Evolutionary conservation across 2,113 vertebrate genomes (phyloP), one percentile per base, ranked within the genome.

Genomic region (Prunella himalayana): DNA sequence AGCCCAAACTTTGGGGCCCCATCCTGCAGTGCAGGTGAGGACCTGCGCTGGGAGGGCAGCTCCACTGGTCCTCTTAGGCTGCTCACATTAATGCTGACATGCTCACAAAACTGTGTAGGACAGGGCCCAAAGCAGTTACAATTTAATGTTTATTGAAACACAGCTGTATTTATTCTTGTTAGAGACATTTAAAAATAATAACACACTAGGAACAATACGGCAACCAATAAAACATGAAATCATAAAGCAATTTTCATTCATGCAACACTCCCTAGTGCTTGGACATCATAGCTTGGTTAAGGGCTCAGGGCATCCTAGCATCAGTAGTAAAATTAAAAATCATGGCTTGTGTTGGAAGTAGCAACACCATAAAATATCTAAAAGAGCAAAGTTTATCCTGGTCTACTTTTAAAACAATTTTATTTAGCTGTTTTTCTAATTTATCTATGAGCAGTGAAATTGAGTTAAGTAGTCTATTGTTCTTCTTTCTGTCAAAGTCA

Each of bases 31-130:
- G 61, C 41, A 60, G 41, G 37, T 30, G 53, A 60, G 65, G 39
- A 21, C 33, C 54, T 80, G 88, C n/a, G 8, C 0, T 0, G 0
- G 45, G 30, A 56, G 37, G 51, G 59, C 30, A 33, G 64, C 59
- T 42, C 15, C 0, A 0, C 54, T 77, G 63, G 19, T 42, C 15
- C 61, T 54, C 21, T 57, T 30, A 18, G 0, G 6, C 42, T 77
- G 33, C 59, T 75, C 3, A 0, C 24, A 1, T 44, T 65, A 44
- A 18, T 30, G 6, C 33, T 70, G 82, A 59, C 9, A 1, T 37
- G 30, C 28, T 68, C 57, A 63, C 69, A 63, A 60, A 76, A 60
- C 30, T 70, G 18, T 33, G 31, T 73, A 60, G 71, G 47, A 44
- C 17, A 14, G 18, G 28, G 18, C 35, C 56, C 51, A 91, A 84